A percentile compares a stretch with the other conserved stretches of the same genome.
Evolutionary conservation across 1,140 invertebrate species (phyloP).

Genomic region (Dreissena polymorpha): DNA sequence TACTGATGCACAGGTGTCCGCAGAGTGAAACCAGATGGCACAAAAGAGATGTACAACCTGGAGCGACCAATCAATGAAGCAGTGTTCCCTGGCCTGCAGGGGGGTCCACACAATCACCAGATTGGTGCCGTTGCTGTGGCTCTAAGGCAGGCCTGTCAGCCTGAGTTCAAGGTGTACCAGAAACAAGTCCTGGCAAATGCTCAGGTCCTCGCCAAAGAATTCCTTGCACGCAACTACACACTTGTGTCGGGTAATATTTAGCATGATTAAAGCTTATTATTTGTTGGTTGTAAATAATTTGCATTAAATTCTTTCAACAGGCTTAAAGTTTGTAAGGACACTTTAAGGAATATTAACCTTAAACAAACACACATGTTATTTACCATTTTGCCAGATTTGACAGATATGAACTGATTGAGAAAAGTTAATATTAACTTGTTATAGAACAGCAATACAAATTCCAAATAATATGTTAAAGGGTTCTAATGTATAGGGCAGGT

Average conservation of each 20-base stretch:
- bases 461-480: too few relatives aligned
- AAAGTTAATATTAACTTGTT: too few relatives aligned
- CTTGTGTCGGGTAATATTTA: constrained; percentile 80
- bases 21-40: constrained; percentile 86
- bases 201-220: constrained; percentile 78
- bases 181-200: constrained; percentile 87
- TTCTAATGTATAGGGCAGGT: too few relatives aligned
- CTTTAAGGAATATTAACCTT: too few relatives aligned
- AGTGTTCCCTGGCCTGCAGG: constrained; percentile 96
- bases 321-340: too few relatives aligned
- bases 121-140: constrained; percentile 94
- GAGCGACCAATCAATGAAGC: constrained; percentile 94
- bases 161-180: constrained; percentile 93
- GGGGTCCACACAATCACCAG: constrained; percentile 96
- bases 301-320: too few relatives aligned
- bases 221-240: constrained; percentile 80
- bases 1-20: constrained; percentile 81
- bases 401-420: too few relatives aligned
- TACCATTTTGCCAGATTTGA: too few relatives aligned
- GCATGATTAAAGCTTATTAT: too few relatives aligned
- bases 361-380: background rate
- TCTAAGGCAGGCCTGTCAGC: constrained; percentile 90
- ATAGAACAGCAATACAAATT: too few relatives aligned
- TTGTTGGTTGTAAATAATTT: too few relatives aligned
- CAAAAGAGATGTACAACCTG: constrained; percentile 91